phyloP scores from a whole-genome alignment of 2,888 invertebrate genomes.

The Prenolepis imparis region DNA sequence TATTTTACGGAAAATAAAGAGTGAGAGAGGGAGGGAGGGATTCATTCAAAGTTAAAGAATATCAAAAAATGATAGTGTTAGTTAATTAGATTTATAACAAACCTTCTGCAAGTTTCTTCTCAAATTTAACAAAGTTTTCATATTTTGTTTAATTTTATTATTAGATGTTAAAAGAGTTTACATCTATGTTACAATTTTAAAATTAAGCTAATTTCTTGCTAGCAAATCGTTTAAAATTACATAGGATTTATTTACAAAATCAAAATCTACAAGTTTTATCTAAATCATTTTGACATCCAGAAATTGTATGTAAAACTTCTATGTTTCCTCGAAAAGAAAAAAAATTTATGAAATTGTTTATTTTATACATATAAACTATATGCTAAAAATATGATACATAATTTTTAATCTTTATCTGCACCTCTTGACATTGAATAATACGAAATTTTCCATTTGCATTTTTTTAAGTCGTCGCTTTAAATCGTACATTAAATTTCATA shows the following conservation, averaged over 20 bases:
- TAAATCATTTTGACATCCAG: constrained; percentile 7
- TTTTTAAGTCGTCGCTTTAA: not conserved
- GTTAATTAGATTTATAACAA: constrained; percentile 1
- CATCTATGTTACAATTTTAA: not conserved
- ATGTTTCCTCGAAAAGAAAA: not conserved
- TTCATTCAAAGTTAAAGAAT: not conserved
- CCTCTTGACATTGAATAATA: not conserved
- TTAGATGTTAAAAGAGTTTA: not conserved
- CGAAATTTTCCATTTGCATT: not conserved
- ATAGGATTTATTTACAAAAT: constrained; percentile 18
- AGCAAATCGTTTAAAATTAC: not conserved
- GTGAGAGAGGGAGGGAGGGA: not conserved
- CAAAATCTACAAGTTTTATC: not conserved
- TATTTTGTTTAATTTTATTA: not conserved
- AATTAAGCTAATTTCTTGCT: constrained; percentile 22
- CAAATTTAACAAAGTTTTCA: not conserved
- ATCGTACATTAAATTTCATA: not conserved
- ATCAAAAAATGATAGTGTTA: not conserved
- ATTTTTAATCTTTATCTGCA: not conserved
- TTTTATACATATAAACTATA: not conserved
- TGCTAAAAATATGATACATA: not conserved
- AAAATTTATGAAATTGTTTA: not conserved
- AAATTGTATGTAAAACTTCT: constrained; percentile 15
- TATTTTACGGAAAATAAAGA: not conserved
- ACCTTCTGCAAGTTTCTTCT: not conserved